Conservation (phyloP, 1,140 invertebrate genomes). For the Drosophila setifemur region DNA sequence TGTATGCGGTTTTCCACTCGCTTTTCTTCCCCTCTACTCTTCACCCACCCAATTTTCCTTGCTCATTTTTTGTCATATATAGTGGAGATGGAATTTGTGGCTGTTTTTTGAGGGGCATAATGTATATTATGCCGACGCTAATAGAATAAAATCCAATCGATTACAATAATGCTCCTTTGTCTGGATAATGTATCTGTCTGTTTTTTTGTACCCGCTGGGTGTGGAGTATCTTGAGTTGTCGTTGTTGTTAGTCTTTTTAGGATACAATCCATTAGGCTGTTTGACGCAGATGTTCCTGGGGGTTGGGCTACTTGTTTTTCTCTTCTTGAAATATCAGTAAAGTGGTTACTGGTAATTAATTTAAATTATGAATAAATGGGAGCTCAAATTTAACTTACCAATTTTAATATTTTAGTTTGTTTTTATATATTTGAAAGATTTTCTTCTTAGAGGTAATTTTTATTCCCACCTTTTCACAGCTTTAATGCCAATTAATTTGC, state of each 20-base stretch:
- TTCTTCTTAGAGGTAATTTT: not conserved
- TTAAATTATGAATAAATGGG: too few relatives aligned
- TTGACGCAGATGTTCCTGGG: constrained; percentile 2
- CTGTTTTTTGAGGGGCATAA: constrained; percentile 37
- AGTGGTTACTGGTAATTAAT: too few relatives aligned
- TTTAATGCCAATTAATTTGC: constrained; percentile 5
- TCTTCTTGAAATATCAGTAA: too few relatives aligned
- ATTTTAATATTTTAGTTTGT: too few relatives aligned
- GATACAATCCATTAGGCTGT: constrained; percentile 42
- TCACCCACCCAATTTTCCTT: not conserved
- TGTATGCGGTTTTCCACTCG: constrained; percentile 57
- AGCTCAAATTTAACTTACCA: too few relatives aligned
- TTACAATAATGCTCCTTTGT: constrained; percentile 59
- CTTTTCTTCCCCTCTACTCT: not conserved
- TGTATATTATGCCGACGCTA: constrained; percentile 43
- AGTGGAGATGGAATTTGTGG: constrained; percentile 42
- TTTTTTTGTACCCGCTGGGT: not conserved
- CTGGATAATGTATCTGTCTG: constrained; percentile 36
- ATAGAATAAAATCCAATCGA: constrained; percentile 67
- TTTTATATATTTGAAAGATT: not conserved
- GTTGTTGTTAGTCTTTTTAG: constrained; percentile 11
- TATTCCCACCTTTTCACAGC: constrained; percentile 1
- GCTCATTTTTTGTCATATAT: constrained; percentile 37
- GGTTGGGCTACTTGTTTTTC: too few relatives aligned
- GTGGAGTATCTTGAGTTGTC: not conserved